These are phyloP conservation scores for Malurus alboscapulatus DNA, from an alignment of 2,113 vertebrate species.

Conservation along the genomic window DNA sequence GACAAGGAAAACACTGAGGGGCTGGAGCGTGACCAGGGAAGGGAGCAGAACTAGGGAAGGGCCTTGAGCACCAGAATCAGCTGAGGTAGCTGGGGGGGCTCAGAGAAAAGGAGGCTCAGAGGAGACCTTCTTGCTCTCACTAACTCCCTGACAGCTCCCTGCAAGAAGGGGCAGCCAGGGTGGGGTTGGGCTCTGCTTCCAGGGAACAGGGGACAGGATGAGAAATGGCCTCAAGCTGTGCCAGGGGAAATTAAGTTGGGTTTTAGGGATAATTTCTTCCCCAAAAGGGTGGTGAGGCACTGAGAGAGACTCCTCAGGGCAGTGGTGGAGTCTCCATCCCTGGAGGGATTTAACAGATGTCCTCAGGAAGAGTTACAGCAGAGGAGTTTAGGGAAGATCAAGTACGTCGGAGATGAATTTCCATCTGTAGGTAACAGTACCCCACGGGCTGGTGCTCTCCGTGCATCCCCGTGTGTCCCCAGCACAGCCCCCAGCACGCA, in stretches of 20 bases:
- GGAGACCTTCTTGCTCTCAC: background rate
- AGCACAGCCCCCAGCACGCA: background rate
- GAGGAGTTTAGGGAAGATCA: background rate
- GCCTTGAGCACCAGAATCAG: background rate
- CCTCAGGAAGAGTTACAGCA: background rate
- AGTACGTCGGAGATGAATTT: background rate
- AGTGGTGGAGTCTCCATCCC: background rate
- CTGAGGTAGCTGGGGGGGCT: background rate
- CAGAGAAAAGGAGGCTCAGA: background rate
- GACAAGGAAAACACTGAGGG: background rate
- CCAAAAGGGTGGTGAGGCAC: background rate
- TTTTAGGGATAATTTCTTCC: background rate
- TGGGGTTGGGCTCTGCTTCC: accelerated
- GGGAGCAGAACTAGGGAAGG: background rate
- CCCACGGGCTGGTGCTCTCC: background rate
- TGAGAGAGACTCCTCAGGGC: background rate
- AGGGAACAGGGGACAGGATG: background rate
- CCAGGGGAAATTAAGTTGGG: background rate
- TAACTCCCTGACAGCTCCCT: background rate
- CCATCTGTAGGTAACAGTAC: background rate
- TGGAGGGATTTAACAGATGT: background rate
- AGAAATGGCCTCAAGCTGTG: accelerated
- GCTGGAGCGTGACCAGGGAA: accelerated
- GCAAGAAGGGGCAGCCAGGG: background rate
- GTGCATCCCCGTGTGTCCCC: background rate